A percentile compares a stretch with the other conserved stretches of the same genome.
phyloP scores from a whole-genome alignment of 1,140 invertebrate genomes.

The Sitophilus oryzae region DNA sequence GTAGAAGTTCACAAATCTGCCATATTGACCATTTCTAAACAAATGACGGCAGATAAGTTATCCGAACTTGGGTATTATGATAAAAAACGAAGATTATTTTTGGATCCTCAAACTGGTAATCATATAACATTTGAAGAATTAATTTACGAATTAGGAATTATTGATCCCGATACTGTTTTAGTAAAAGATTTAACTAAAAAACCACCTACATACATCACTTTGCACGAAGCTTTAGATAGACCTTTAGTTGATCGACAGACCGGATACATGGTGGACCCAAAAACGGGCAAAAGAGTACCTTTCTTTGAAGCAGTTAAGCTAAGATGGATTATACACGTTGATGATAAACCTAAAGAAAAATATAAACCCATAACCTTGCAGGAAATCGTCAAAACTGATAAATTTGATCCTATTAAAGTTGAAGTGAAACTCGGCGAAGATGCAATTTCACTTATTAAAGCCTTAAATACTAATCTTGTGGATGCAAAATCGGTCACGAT shows the following conservation, averaged over 20 bases:
- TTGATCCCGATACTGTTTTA: slow-evolving; percentile 67
- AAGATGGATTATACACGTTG: slow-evolving; percentile 58
- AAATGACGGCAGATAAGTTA: slow-evolving; percentile 60
- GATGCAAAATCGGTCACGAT: slow-evolving; percentile 68
- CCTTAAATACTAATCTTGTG: slow-evolving; percentile 65
- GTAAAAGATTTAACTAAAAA: slow-evolving; percentile 70
- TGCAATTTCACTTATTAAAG: slow-evolving; percentile 59
- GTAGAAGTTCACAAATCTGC: slow-evolving; percentile 39
- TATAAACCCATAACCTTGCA: slow-evolving; percentile 49
- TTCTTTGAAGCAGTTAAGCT: slow-evolving; percentile 79
- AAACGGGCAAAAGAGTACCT: slow-evolving; percentile 70
- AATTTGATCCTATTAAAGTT: slow-evolving; percentile 58
- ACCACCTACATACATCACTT: slow-evolving; percentile 59
- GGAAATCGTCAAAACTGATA: slow-evolving; percentile 59
- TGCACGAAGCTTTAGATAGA: slow-evolving; percentile 68
- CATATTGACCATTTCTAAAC: slow-evolving; percentile 49
- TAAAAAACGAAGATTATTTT: slow-evolving; percentile 64
- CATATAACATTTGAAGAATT: slow-evolving; percentile 71
- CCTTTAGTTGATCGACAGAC: slow-evolving; percentile 68
- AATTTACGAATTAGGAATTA: slow-evolving; percentile 65
- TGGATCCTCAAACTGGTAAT: slow-evolving; percentile 69
- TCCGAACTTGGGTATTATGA: slow-evolving; percentile 70
- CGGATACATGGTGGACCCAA: slow-evolving; percentile 77
- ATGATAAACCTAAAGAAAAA: slow-evolving; percentile 48
- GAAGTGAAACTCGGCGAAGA: slow-evolving; percentile 57